Evolutionary conservation across 2,888 invertebrate genomes (phyloP).

Genomic region (Clitarchus hookeri): DNA sequence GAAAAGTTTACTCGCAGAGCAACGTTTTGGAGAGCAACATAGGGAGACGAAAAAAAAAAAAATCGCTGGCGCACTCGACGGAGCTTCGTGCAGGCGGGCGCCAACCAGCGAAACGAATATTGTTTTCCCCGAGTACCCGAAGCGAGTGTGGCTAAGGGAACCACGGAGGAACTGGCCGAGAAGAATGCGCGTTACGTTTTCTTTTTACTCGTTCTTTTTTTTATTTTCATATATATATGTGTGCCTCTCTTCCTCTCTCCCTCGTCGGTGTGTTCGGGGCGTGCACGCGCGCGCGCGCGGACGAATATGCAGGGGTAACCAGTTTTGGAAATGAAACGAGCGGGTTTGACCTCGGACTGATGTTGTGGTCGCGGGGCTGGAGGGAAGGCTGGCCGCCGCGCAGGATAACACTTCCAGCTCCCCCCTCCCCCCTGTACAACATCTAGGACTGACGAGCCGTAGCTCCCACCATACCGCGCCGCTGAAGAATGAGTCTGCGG

Average conservation of each 20-base stretch:
- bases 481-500: slow-evolving; percentile 14
- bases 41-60: no score
- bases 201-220: background rate
- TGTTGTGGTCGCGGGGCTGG: no score
- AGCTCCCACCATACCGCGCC: background rate
- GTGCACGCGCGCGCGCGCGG: background rate
- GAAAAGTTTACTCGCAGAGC: no score
- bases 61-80: no score
- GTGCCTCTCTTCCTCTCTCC: no score
- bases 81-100: background rate
- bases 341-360: background rate
- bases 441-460: no score
- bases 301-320: background rate
- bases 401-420: background rate
- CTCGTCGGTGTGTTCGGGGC: no score
- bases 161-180: background rate
- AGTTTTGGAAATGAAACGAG: slow-evolving; percentile 14
- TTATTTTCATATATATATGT: no score
- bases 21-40: no score
- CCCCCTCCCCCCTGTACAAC: no score
- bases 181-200: background rate
- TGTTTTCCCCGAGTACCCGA: background rate
- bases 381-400: no score
- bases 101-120: background rate
- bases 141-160: background rate